Evolutionary conservation across 2,113 vertebrate species (phyloP).

Genomic region (Passer domesticus): DNA sequence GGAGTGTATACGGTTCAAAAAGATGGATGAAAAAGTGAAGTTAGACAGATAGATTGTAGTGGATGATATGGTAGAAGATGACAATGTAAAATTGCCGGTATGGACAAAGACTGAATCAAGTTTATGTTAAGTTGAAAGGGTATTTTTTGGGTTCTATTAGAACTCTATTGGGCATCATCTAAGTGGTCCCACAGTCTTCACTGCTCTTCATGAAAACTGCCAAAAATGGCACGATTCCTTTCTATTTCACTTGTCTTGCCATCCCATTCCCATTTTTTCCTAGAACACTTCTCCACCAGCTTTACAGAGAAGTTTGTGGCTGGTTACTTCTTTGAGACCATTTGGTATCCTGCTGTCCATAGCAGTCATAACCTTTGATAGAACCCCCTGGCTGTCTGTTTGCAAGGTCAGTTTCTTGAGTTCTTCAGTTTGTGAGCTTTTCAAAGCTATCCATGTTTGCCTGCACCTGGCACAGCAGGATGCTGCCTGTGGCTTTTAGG

Average conservation of each 20-base stretch:
- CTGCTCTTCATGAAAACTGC: background rate
- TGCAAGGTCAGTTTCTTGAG: background rate
- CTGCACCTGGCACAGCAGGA: background rate
- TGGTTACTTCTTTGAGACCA: background rate
- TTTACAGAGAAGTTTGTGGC: background rate
- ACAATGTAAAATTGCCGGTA: background rate
- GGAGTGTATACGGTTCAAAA: background rate
- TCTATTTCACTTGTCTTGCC: background rate
- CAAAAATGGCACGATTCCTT: background rate
- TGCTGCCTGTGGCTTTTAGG: background rate
- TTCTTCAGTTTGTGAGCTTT: background rate
- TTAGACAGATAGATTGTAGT: background rate
- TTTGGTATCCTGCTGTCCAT: background rate
- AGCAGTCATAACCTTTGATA: background rate
- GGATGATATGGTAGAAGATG: background rate
- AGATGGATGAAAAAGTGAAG: background rate
- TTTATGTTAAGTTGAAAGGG: background rate
- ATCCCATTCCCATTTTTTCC: background rate
- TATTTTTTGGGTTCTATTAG: background rate
- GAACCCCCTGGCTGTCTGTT: background rate
- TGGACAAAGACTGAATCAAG: background rate
- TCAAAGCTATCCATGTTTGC: background rate
- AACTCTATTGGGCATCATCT: background rate
- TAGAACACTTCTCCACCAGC: background rate
- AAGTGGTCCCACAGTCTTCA: background rate